Conservation (phyloP, 1,140 invertebrate genomes). For the Acromyrmex heyeri region DNA sequence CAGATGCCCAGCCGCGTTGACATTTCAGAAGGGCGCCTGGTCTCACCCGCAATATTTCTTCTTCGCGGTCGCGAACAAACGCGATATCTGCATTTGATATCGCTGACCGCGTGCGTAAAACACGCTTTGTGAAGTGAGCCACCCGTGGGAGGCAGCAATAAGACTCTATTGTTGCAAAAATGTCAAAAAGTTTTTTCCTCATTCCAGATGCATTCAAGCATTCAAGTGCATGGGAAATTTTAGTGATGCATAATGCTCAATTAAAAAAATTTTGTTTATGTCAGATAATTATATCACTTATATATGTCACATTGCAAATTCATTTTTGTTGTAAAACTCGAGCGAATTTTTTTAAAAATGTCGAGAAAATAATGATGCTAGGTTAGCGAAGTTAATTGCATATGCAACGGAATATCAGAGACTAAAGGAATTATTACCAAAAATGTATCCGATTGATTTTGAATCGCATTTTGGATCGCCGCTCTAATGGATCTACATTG, state of each 20-base stretch:
- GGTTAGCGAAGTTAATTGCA: slow-evolving; percentile 17
- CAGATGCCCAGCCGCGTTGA: slow-evolving; percentile 53
- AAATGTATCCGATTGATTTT: slow-evolving; percentile 48
- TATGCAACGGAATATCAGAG: slow-evolving; percentile 8
- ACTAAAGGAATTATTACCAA: slow-evolving; percentile 37
- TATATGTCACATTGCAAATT: not conserved
- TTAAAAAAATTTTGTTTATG: slow-evolving; percentile 13
- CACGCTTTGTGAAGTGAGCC: slow-evolving; percentile 17
- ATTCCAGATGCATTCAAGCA: not conserved
- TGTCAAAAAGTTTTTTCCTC: not conserved
- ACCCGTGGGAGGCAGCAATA: not conserved
- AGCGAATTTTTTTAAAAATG: slow-evolving; percentile 12
- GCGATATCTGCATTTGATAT: slow-evolving; percentile 51
- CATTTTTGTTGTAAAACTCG: slow-evolving; percentile 25
- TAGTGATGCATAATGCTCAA: not conserved
- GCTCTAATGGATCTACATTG: slow-evolving; percentile 45
- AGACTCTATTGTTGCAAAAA: not conserved
- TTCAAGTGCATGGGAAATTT: not conserved
- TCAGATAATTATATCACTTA: not conserved
- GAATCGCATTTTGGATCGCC: slow-evolving; percentile 13
- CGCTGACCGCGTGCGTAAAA: slow-evolving; percentile 4
- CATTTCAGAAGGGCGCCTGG: slow-evolving; percentile 54
- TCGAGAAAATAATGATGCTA: not conserved
- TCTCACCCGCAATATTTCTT: not conserved
- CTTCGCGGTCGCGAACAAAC: slow-evolving; percentile 10